phyloP scores from a whole-genome alignment of 2,888 invertebrate species.

The Omphaloscelis lunosa region DNA sequence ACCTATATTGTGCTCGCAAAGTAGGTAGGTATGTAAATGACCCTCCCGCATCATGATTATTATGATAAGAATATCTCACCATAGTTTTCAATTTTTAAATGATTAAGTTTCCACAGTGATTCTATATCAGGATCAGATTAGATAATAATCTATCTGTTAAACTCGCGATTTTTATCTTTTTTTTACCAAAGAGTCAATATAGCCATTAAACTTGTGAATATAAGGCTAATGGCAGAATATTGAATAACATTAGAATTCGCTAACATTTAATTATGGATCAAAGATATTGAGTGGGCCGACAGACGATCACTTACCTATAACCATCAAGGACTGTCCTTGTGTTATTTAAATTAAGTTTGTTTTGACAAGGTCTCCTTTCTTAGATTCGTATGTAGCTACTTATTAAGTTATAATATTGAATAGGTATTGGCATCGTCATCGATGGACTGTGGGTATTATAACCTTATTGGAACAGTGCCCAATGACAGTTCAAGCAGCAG shows the following conservation, averaged over 20 bases:
- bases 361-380: conserved; percentile 31
- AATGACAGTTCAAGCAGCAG: neutral
- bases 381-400: conserved; percentile 7
- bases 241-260: conserved; percentile 29
- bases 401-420: conserved; percentile 24
- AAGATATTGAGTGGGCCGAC: conserved; percentile 33
- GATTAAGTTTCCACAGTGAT: conserved; percentile 8
- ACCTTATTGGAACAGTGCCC: neutral
- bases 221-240: conserved; percentile 34
- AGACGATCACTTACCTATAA: conserved; percentile 18
- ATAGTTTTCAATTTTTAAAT: neutral
- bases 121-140: conserved; percentile 20
- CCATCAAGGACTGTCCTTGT: conserved; percentile 25
- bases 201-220: conserved; percentile 22
- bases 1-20: neutral
- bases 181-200: conserved; percentile 26
- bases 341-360: conserved; percentile 40
- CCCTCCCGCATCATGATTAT: neutral
- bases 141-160: conserved; percentile 7
- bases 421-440: neutral
- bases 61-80: neutral
- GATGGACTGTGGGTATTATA: neutral
- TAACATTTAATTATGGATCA: conserved; percentile 40
- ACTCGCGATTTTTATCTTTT: conserved; percentile 19
- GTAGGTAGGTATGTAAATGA: neutral